These are phyloP conservation scores for Lipotes vexillifer DNA, from an alignment of 2,113 vertebrate genomes.

Conservation along the genomic window DNA sequence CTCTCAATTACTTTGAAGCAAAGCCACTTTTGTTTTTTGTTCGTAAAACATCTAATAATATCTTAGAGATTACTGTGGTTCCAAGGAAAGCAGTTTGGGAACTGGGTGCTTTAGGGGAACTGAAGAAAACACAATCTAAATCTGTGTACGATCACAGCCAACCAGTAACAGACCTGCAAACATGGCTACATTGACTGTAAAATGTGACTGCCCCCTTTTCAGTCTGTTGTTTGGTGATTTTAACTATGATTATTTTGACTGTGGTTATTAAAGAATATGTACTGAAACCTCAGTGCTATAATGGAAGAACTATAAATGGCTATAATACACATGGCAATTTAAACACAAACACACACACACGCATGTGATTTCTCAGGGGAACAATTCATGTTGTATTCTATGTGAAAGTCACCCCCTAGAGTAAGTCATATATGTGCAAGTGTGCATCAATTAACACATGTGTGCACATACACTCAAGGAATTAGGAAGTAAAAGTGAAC, in stretches of 20 bases:
- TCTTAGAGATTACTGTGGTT: background rate
- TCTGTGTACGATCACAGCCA: background rate
- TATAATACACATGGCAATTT: background rate
- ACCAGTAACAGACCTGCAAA: background rate
- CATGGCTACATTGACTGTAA: background rate
- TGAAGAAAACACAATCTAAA: background rate
- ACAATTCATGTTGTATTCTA: background rate
- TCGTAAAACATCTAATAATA: background rate
- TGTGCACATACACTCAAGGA: background rate
- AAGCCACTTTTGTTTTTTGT: background rate
- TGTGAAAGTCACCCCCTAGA: background rate
- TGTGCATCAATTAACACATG: background rate
- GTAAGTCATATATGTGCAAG: background rate
- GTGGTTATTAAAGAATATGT: background rate
- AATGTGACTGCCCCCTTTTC: background rate
- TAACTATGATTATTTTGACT: background rate
- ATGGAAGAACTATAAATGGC: background rate
- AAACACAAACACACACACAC: background rate
- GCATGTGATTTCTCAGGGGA: background rate
- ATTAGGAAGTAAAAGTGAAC: background rate
- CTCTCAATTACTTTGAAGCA: background rate
- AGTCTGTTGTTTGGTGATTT: background rate
- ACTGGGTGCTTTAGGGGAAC: background rate
- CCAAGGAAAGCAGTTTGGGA: background rate
- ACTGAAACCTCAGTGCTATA: background rate